These are phyloP conservation scores for Furnarius figulus DNA, from an alignment of 2,113 vertebrate genomes.

Conservation along the genomic window DNA sequence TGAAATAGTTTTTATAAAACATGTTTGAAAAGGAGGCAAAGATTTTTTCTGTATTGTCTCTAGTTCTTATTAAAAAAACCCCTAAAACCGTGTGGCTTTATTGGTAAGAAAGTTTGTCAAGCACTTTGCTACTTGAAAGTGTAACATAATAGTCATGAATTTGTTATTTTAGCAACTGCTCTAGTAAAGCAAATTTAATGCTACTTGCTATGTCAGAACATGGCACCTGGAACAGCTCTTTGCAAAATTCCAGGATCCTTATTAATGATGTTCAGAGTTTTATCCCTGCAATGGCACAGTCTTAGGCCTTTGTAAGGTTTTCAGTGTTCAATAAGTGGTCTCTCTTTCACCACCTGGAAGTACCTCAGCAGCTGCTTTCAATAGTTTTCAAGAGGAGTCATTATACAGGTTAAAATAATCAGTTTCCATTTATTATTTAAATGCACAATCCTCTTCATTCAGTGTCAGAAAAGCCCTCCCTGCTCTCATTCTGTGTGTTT, in stretches of 20 bases:
- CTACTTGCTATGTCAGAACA: not conserved
- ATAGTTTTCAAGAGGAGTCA: not conserved
- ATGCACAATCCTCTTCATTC: not conserved
- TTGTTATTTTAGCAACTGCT: not conserved
- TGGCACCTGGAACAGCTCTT: rapidly evolving
- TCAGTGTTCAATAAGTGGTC: not conserved
- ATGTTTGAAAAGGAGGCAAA: not conserved
- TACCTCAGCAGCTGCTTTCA: not conserved
- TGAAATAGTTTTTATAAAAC: not conserved
- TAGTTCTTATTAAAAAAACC: not conserved
- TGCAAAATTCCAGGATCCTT: not conserved
- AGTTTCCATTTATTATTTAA: not conserved
- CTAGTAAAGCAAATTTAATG: not conserved
- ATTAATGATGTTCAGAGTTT: not conserved
- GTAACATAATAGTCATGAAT: not conserved
- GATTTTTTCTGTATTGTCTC: not conserved
- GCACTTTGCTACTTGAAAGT: not conserved
- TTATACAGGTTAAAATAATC: not conserved
- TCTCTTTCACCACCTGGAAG: not conserved
- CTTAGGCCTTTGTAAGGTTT: not conserved
- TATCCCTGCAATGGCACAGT: not conserved
- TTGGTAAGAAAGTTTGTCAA: not conserved
- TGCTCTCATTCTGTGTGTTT: not conserved
- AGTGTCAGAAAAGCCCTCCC: not conserved
- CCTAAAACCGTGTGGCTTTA: not conserved